Evolutionary conservation across 1,140 invertebrate genomes (phyloP), one percentile per base, ranked within the genome.

Genomic region (Pogonognathellus flavescens): DNA sequence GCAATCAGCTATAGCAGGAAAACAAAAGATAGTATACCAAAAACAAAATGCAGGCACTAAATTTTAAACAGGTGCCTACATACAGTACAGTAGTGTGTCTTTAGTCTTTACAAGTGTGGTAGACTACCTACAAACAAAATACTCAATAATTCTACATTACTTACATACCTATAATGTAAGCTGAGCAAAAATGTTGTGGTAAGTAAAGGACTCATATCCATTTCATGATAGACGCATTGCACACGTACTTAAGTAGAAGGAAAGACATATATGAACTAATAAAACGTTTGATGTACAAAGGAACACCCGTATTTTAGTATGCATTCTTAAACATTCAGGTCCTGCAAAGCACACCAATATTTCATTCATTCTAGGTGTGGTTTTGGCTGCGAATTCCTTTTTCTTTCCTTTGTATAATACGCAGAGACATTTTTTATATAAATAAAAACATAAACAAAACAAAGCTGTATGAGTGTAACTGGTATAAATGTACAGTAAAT

Each of bases 321-420:
- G 22, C 11, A 66, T 76, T 76, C 25, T 50, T 76, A 41, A 2
- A 8, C 13, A 70, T 70, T 76, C 41, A n/a, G 66, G 10, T 72
- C 16, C 31, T 62, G 18, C 18, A 62, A 9, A 13, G 20, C 14
- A 76, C 70, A 76, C 13, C 70, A 41, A 76, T 76, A 76, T 76
- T 76, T 50, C 70, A 76, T 76, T 76, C 70, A 76, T 76, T 49
- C n/a, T 76, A 76, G 62, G 31, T 76, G 41, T 49, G 70, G 70
- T 76, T n/a, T 76, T 76, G 70, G 70, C 70, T 76, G 49, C 70
- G 41, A 31, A 18, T 76, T 76, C 41, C 70, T 76, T 76, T 76
- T 25, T 76, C 70, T n/a, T 14, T 41, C 31, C 31, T 41, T 41
- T 41, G 31, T 6, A 41, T 6, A 41, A 6, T 6, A 41, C 31